A percentile compares a stretch with the other conserved stretches of the same genome.
phyloP scores from a whole-genome alignment of 2,113 vertebrate species.

The Oreochromis spilurus region DNA sequence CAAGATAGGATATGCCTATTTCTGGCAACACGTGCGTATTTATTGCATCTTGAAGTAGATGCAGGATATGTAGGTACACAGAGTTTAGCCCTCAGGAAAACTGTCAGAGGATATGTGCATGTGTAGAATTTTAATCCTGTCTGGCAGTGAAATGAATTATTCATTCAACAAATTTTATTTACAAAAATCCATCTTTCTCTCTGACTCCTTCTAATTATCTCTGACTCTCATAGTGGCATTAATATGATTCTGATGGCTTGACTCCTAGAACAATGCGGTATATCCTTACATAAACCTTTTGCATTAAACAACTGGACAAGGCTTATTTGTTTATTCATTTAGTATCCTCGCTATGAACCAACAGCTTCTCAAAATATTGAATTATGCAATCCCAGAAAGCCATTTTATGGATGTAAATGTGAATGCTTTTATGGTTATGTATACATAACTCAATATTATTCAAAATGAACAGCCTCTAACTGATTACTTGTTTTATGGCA shows the following conservation, averaged over 20 bases:
- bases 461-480: neutral
- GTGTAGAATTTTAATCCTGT: slow-evolving; percentile 45
- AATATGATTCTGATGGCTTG: slow-evolving; percentile 9
- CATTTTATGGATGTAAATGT: neutral
- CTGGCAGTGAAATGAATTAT: slow-evolving; percentile 58
- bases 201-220: slow-evolving; percentile 29
- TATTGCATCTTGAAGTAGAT: slow-evolving; percentile 1
- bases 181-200: slow-evolving; percentile 39
- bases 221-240: slow-evolving; percentile 19
- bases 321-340: neutral
- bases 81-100: slow-evolving; percentile 23
- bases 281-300: neutral
- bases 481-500: neutral
- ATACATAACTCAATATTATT: neutral
- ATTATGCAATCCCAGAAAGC: neutral
- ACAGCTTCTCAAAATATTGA: neutral
- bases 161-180: slow-evolving; percentile 47
- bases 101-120: slow-evolving; percentile 44
- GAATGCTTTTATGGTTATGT: neutral
- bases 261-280: neutral
- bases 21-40: neutral
- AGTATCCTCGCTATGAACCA: neutral
- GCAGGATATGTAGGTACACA: neutral
- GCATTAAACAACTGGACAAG: neutral
- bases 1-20: neutral